Percentiles rank a stretch among this genome's conserved stretches.
Evolutionary conservation across 2,797 vertebrate species (phyloP).

Genomic region (Urosaurus nigricauda): DNA sequence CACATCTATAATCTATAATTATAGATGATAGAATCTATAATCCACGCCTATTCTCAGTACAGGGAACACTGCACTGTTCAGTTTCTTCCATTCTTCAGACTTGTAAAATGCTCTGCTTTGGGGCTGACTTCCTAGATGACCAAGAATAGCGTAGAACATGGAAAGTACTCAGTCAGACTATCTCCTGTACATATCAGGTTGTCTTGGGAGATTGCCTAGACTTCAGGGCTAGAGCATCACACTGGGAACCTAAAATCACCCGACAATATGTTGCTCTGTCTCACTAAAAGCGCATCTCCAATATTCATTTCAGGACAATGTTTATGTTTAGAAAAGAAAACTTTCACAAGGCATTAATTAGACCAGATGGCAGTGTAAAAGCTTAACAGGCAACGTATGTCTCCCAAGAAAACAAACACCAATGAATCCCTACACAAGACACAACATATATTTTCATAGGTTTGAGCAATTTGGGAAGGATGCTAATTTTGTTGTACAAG

Average conservation of each 20-base stretch:
- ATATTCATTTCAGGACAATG: constrained; percentile 23
- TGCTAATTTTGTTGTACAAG: neutral
- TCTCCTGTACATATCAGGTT: neutral
- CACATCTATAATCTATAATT: too few relatives aligned
- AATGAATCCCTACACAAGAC: constrained; percentile 37
- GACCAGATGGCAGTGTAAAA: constrained; percentile 55
- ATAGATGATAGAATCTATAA: neutral
- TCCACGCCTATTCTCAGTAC: neutral
- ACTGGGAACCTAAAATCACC: neutral
- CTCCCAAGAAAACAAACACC: constrained; percentile 51
- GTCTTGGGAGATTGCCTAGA: neutral
- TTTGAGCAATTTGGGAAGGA: constrained; percentile 6
- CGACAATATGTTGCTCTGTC: constrained; percentile 34
- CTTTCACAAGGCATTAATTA: constrained; percentile 66
- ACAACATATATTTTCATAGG: neutral
- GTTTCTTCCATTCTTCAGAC: neutral
- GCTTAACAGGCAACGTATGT: constrained; percentile 50
- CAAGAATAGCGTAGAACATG: neutral
- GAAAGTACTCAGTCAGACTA: too few relatives aligned
- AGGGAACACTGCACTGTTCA: neutral
- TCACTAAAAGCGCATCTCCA: constrained; percentile 41
- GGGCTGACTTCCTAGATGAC: neutral
- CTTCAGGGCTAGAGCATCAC: neutral
- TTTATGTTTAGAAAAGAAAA: constrained; percentile 39
- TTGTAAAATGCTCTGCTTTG: neutral